phyloP scores from a whole-genome alignment of 2,113 vertebrate genomes.

The Cyrtonyx montezumae region DNA sequence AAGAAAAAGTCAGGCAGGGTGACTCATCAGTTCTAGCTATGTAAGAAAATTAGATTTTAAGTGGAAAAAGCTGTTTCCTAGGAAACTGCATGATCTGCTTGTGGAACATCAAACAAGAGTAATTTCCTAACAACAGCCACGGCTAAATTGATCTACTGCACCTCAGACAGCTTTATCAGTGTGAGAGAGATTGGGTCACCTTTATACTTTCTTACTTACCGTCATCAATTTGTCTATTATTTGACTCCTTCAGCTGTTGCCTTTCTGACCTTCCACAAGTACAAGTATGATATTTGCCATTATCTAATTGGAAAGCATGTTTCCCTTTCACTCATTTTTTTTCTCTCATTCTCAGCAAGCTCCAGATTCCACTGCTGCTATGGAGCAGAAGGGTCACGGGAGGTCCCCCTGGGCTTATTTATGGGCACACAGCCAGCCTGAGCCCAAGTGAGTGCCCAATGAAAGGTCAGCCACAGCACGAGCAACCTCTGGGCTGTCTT shows the following conservation, averaged over 20 bases:
- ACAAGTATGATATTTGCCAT: conserved; percentile 31
- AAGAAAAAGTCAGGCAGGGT: conserved; percentile 72
- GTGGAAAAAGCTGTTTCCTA: conserved; percentile 83
- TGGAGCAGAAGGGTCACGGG: background rate
- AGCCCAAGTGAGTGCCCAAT: background rate
- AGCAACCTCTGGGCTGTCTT: background rate
- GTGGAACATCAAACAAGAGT: conserved; percentile 80
- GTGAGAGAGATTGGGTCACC: conserved; percentile 67
- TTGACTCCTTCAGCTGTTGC: conserved; percentile 43
- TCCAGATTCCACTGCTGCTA: background rate
- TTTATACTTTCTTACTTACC: conserved; percentile 76
- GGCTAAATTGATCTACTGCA: conserved; percentile 78
- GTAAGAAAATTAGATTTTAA: conserved; percentile 81
- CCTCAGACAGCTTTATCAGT: conserved; percentile 75
- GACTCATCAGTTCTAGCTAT: conserved; percentile 78
- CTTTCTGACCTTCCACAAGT: conserved; percentile 62
- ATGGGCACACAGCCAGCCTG: background rate
- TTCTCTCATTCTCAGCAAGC: background rate
- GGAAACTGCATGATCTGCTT: conserved; percentile 84
- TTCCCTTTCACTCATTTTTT: conserved; percentile 2
- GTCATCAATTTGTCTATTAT: conserved; percentile 70
- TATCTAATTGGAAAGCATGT: conserved; percentile 58
- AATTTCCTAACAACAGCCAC: conserved; percentile 79
- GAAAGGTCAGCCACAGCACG: background rate
- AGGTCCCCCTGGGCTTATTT: background rate